phyloP scores from a whole-genome alignment of 2,113 vertebrate genomes.

The Microtus ochrogaster region DNA sequence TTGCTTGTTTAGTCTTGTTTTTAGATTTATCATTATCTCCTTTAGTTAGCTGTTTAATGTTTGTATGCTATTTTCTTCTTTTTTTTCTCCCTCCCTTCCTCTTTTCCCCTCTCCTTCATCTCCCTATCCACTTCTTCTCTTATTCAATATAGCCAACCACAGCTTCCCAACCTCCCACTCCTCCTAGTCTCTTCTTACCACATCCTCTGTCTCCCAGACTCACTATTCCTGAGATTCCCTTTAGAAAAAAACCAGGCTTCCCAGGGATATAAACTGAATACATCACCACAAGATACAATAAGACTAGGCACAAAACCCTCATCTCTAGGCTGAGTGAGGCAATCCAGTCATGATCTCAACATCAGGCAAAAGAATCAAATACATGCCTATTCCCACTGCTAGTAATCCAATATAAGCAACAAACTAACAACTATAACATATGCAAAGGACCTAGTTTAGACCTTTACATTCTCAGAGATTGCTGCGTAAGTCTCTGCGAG shows the following conservation, averaged over 20 bases:
- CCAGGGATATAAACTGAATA: not conserved
- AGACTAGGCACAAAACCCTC: not conserved
- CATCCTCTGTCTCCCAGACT: not conserved
- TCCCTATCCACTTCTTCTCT: not conserved
- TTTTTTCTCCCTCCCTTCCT: not conserved
- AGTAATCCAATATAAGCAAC: not conserved
- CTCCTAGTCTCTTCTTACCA: not conserved
- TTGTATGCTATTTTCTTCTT: not conserved
- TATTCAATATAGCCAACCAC: not conserved
- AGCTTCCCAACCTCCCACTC: not conserved
- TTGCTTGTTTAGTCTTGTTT: not conserved
- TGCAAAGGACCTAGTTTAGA: not conserved
- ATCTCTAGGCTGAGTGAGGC: not conserved
- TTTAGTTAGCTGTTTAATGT: not conserved
- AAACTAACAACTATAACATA: not conserved
- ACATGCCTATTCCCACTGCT: not conserved
- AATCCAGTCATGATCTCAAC: not conserved
- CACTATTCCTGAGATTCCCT: not conserved
- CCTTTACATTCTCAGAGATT: not conserved
- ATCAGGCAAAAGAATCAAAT: not conserved
- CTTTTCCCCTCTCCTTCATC: not conserved
- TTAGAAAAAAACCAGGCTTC: not conserved
- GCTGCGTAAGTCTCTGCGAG: not conserved
- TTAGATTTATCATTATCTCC: not conserved
- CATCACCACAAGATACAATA: not conserved